Conservation (phyloP, 1,140 invertebrate species). For the Bursaphelenchus mucronatus region DNA sequence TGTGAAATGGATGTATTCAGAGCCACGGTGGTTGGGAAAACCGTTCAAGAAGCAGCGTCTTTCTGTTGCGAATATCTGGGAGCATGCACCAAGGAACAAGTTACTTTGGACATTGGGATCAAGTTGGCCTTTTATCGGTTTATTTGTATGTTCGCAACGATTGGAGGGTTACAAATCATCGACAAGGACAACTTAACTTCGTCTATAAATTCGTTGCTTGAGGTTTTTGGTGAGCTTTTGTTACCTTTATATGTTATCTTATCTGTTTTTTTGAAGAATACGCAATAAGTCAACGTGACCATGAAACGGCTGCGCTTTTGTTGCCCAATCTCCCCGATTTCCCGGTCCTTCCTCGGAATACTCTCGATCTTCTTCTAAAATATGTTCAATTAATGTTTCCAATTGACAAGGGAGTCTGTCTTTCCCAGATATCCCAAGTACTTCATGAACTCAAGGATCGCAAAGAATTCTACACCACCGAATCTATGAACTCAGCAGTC, state of each 20-base stretch:
- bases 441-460: conserved; percentile 10
- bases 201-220: neutral
- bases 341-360: conserved; percentile 2
- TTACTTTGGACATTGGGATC: neutral
- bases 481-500: neutral
- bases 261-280: conserved; percentile 1
- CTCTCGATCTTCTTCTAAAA: conserved; percentile 11
- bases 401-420: neutral
- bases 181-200: conserved; percentile 1
- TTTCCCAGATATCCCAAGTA: neutral
- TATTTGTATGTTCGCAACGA: conserved; percentile 16
- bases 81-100: conserved; percentile 3
- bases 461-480: conserved; percentile 7
- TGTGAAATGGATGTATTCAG: conserved; percentile 3
- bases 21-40: conserved; percentile 9
- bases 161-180: conserved; percentile 14
- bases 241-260: neutral
- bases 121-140: conserved; percentile 9
- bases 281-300: conserved; percentile 12
- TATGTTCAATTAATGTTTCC: conserved; percentile 6
- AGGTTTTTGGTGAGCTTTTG: neutral
- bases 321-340: conserved; percentile 11
- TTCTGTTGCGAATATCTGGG: conserved; percentile 19
- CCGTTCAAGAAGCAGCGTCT: conserved; percentile 11
- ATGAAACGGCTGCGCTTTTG: neutral